Percentiles rank a stretch among this genome's conserved stretches.
Evolutionary conservation across 2,113 vertebrate species (phyloP).

Genomic region (Urocolius indicus): DNA sequence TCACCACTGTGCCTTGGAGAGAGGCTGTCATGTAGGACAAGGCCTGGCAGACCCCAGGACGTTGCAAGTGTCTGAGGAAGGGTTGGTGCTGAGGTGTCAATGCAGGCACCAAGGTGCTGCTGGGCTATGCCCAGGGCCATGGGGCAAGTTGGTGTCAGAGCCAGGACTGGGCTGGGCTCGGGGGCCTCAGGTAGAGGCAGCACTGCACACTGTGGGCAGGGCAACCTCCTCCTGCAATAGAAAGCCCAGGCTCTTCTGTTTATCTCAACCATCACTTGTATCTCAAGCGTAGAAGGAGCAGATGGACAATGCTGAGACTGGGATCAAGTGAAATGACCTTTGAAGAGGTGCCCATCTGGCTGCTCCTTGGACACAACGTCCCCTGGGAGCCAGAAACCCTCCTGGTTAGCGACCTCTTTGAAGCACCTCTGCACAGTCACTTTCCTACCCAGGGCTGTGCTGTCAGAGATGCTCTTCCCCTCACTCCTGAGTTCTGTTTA

Average conservation of each 20-base stretch:
- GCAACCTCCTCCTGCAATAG: background rate
- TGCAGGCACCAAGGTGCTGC: background rate
- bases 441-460: background rate
- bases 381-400: background rate
- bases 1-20: background rate
- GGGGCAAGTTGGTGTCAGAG: background rate
- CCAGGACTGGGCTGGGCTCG: background rate
- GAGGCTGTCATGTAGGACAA: background rate
- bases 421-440: background rate
- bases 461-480: background rate
- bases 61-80: background rate
- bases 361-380: background rate
- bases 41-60: fast-evolving
- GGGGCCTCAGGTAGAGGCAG: background rate
- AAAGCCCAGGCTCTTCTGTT: background rate
- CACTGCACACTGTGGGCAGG: fast-evolving
- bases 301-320: background rate
- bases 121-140: background rate
- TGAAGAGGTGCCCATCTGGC: background rate
- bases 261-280: background rate
- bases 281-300: background rate
- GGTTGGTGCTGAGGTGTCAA: background rate
- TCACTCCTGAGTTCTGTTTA: background rate
- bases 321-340: background rate
- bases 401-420: background rate